Conservation (phyloP, 2,113 vertebrate species). For the Myxocyprinus asiaticus region DNA sequence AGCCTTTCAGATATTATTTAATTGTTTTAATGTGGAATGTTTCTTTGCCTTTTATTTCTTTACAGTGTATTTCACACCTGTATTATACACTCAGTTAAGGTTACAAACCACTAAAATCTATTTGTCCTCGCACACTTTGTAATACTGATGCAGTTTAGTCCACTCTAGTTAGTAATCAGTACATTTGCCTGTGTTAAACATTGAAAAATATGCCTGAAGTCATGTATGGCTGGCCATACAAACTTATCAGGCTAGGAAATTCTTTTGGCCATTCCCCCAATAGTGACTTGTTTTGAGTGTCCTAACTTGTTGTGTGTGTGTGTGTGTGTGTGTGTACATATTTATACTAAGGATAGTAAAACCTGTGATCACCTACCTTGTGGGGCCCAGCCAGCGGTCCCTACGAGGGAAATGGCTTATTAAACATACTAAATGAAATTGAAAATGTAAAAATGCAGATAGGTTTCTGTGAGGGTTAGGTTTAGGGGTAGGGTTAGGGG, state of each 20-base stretch:
- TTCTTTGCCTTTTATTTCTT: slow-evolving; percentile 1
- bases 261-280: not conserved
- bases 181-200: slow-evolving; percentile 12
- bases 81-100: not conserved
- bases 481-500: too few relatives aligned
- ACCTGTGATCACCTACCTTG: too few relatives aligned
- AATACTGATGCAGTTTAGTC: slow-evolving; percentile 5
- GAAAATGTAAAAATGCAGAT: too few relatives aligned
- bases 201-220: slow-evolving; percentile 1
- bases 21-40: slow-evolving; percentile 10
- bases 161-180: slow-evolving; percentile 17
- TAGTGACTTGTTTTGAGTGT: slow-evolving; percentile 4
- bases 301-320: not conserved
- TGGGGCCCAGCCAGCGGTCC: too few relatives aligned
- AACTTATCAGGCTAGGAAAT: slow-evolving; percentile 4
- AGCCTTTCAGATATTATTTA: slow-evolving; percentile 36
- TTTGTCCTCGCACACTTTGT: not conserved
- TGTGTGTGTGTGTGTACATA: too few relatives aligned
- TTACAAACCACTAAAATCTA: slow-evolving; percentile 38
- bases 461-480: too few relatives aligned
- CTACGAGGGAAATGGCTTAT: too few relatives aligned
- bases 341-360: too few relatives aligned
- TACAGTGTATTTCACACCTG: not conserved
- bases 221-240: slow-evolving; percentile 55
- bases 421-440: too few relatives aligned